Evolutionary conservation across 2,113 vertebrate genomes (phyloP).

Genomic region (Chloroceryle aenea): DNA sequence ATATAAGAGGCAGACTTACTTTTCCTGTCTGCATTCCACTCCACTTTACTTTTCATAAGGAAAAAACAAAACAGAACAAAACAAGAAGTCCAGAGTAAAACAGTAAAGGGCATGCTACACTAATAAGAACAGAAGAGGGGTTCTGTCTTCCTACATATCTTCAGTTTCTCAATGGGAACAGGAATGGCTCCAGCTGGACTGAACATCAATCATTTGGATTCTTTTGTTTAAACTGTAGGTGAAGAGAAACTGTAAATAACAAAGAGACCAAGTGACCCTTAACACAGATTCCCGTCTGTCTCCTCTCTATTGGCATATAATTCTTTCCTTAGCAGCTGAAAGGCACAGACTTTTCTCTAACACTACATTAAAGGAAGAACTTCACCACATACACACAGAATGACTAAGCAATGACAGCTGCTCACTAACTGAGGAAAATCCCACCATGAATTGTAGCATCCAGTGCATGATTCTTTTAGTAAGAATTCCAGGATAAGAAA

Average conservation of each 20-base stretch:
- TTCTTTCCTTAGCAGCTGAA: neutral
- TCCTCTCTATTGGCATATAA: constrained; percentile 10
- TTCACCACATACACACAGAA: accelerated
- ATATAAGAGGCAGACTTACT: neutral
- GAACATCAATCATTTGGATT: constrained; percentile 5
- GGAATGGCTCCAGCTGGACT: neutral
- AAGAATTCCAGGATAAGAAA: neutral
- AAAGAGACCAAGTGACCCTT: constrained; percentile 11
- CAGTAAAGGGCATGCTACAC: neutral
- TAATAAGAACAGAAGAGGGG: neutral
- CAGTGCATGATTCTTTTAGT: neutral
- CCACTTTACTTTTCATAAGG: neutral
- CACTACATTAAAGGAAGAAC: neutral
- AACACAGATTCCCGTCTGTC: neutral
- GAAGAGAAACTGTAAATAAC: constrained; percentile 38
- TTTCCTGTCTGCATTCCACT: neutral
- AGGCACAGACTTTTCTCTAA: neutral
- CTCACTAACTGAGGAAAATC: neutral
- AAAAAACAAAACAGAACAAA: neutral
- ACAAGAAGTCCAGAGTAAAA: neutral
- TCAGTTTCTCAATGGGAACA: neutral
- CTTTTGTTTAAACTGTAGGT: constrained; percentile 27
- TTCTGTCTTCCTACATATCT: neutral
- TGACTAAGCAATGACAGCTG: neutral
- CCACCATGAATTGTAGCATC: neutral